Evolutionary conservation across 2,797 vertebrate genomes (phyloP).

Genomic region (Galaxias olidus): DNA sequence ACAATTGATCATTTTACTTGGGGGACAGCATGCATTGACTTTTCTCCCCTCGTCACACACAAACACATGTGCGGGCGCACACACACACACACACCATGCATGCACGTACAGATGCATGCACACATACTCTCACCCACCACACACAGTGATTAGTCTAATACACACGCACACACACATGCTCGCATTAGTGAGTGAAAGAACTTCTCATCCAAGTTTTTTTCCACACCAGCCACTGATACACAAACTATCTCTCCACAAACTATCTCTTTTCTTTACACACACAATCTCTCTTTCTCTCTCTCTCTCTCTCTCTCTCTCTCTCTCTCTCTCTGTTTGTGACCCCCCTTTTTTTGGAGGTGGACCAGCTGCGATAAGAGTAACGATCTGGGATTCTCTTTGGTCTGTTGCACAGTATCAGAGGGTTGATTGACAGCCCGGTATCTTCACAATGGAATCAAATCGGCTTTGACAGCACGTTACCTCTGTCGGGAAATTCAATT

Average conservation of each 20-base stretch:
- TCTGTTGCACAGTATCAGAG: conserved; percentile 53
- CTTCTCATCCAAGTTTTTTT: conserved; percentile 27
- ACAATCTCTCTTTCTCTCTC: neutral
- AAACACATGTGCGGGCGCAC: neutral
- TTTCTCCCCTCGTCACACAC: conserved; percentile 9
- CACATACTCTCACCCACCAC: no score
- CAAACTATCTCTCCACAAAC: neutral
- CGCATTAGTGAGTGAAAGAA: conserved; percentile 12
- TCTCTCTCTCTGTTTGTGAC: conserved; percentile 6
- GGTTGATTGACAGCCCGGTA: conserved; percentile 63
- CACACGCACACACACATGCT: no score
- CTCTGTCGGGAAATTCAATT: conserved; percentile 65
- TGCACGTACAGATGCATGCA: no score
- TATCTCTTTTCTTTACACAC: no score
- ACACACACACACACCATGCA: no score
- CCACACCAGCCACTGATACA: conserved; percentile 20
- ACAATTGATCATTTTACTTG: conserved; percentile 29
- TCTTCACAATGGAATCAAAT: conserved; percentile 63
- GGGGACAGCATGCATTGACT: conserved; percentile 3
- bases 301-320: neutral
- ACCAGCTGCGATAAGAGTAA: conserved; percentile 61
- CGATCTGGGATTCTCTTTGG: conserved; percentile 62
- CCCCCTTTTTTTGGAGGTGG: neutral
- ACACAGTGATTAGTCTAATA: no score
- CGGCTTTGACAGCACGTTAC: conserved; percentile 59